These are phyloP conservation scores for Procambarus virginalis DNA, from an alignment of 1,140 invertebrate genomes.

Conservation along the genomic window DNA sequence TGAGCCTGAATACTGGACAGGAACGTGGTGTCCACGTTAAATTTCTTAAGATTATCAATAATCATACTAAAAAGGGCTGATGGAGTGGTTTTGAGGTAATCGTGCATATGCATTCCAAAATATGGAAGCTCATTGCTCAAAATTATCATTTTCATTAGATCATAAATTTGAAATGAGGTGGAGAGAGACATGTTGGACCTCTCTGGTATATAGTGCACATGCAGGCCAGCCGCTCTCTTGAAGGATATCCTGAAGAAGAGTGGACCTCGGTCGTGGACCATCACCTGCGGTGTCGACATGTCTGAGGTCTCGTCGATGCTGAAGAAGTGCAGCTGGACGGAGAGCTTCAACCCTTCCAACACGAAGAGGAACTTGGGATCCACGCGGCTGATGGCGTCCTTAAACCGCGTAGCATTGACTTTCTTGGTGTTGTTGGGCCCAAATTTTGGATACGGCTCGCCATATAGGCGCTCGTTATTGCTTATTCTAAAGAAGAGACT, in stretches of 20 bases:
- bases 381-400: slow-evolving; percentile 50
- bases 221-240: slow-evolving; percentile 50
- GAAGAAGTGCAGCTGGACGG: slow-evolving; percentile 68
- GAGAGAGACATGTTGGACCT: slow-evolving; percentile 61
- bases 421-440: slow-evolving; percentile 38
- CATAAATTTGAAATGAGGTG: slow-evolving; percentile 65
- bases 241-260: slow-evolving; percentile 66
- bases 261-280: slow-evolving; percentile 66
- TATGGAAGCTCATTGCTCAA: slow-evolving; percentile 63
- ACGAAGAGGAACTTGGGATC: slow-evolving; percentile 66
- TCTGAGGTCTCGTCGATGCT: slow-evolving; percentile 55
- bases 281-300: slow-evolving; percentile 22
- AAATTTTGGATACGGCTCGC: slow-evolving; percentile 53
- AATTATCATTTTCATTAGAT: slow-evolving; percentile 67
- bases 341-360: slow-evolving; percentile 65
- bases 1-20: slow-evolving; percentile 63
- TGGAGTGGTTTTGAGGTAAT: slow-evolving; percentile 65
- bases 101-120: slow-evolving; percentile 69
- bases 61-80: slow-evolving; percentile 61
- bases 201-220: slow-evolving; percentile 51
- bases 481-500: slow-evolving; percentile 48
- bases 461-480: slow-evolving; percentile 41
- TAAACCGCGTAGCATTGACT: slow-evolving; percentile 38
- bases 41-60: slow-evolving; percentile 65
- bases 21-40: slow-evolving; percentile 67